Evolutionary conservation across 2,888 invertebrate genomes (phyloP).

Genomic region (Platycheirus rosarum): DNA sequence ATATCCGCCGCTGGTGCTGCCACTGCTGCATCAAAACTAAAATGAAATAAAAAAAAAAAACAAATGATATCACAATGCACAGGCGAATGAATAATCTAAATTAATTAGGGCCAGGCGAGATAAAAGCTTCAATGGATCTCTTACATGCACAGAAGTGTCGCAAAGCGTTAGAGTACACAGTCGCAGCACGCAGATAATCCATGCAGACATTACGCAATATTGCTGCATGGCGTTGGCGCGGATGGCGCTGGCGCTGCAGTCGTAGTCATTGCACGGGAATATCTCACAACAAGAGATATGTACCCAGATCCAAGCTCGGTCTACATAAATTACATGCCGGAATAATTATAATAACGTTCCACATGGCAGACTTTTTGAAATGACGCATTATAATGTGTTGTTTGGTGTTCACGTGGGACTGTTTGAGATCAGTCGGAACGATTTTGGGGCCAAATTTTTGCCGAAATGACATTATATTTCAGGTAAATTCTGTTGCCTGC

Average conservation of each 20-base stretch:
- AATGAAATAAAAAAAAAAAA: constrained; percentile 31
- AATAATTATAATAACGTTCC: constrained; percentile 68
- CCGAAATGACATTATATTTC: constrained; percentile 53
- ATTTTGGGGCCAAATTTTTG: constrained; percentile 46
- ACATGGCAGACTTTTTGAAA: constrained; percentile 52
- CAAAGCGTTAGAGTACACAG: constrained; percentile 50
- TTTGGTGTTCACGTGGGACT: constrained; percentile 47
- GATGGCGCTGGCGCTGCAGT: constrained; percentile 13
- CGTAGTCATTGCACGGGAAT: constrained; percentile 54
- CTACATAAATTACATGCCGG: constrained; percentile 65
- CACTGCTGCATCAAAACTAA: constrained; percentile 49
- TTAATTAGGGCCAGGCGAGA: constrained; percentile 64
- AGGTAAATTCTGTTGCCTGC: background rate
- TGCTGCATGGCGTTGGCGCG: constrained; percentile 8
- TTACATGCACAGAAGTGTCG: constrained; percentile 62
- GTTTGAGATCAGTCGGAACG: background rate
- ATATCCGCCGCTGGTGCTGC: constrained; percentile 24
- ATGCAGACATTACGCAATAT: constrained; percentile 63
- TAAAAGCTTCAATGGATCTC: constrained; percentile 58
- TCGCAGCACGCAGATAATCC: constrained; percentile 38
- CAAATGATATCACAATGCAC: constrained; percentile 38
- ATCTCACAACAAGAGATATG: constrained; percentile 51
- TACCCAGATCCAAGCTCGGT: constrained; percentile 11
- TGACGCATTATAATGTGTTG: constrained; percentile 52
- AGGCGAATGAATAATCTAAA: constrained; percentile 61